Percentiles rank a stretch among this genome's conserved stretches.
These are phyloP conservation scores for Cantharis rufa DNA, from an alignment of 2,888 invertebrate species.

Conservation along the genomic window DNA sequence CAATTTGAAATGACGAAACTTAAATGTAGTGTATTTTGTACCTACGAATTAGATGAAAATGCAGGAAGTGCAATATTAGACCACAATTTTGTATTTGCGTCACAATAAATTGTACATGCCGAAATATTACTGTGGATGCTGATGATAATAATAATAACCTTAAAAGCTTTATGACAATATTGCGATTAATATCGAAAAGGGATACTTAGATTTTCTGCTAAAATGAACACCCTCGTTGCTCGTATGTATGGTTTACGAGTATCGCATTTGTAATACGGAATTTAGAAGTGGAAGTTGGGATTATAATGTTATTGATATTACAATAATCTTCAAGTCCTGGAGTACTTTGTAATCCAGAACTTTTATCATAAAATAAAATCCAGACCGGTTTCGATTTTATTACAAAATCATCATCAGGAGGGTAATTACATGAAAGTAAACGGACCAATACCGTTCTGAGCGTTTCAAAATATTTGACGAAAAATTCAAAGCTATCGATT, in stretches of 20 bases:
- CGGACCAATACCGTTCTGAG: too few species aligned
- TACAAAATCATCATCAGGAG: neutral
- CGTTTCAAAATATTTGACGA: too few species aligned
- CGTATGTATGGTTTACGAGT: neutral
- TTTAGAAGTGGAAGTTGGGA: neutral
- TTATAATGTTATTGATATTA: neutral
- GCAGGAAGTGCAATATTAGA: neutral
- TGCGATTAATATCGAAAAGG: slow-evolving; percentile 1
- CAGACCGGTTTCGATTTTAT: neutral
- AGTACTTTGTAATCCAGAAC: neutral
- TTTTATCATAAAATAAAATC: neutral
- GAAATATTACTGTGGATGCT: neutral
- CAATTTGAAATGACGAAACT: neutral
- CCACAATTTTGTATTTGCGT: neutral
- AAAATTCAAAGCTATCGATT: neutral
- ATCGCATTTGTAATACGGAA: neutral
- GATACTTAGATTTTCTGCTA: neutral
- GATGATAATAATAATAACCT: neutral
- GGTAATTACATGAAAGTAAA: too few species aligned
- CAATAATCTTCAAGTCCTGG: neutral
- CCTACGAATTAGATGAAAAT: neutral
- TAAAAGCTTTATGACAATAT: slow-evolving; percentile 1
- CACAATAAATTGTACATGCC: neutral
- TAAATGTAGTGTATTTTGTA: neutral
- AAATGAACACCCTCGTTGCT: slow-evolving; percentile 2